Conservation (phyloP, 2,888 invertebrate genomes). For the Sinopyrophorus schimmeli region DNA sequence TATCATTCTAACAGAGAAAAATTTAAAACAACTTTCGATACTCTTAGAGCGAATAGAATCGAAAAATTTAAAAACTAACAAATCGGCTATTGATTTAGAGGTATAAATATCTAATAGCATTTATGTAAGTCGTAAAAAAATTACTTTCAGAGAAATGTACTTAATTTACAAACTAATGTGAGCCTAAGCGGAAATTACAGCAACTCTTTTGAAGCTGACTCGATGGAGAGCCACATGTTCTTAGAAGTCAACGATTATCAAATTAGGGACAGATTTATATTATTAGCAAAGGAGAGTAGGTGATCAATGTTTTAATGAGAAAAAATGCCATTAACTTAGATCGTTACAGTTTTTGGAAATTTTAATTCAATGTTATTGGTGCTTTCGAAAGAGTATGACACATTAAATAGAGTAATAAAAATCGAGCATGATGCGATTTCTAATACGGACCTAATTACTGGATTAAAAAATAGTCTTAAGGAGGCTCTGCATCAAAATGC, state of each 20-base stretch:
- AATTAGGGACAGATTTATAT: conserved; percentile 4
- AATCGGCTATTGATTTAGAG: too few relatives aligned
- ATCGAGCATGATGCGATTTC: conserved; percentile 53
- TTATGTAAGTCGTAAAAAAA: too few relatives aligned
- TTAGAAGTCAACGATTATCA: conserved; percentile 5
- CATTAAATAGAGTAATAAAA: conserved; percentile 66
- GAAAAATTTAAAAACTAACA: too few relatives aligned
- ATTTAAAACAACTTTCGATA: conserved; percentile 67
- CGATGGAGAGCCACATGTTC: too few relatives aligned
- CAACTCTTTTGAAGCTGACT: too few relatives aligned
- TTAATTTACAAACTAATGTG: too few relatives aligned
- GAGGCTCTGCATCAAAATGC: conserved; percentile 76
- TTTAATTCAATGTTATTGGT: conserved; percentile 56
- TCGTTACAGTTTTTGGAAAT: conserved; percentile 54
- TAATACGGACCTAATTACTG: conserved; percentile 55
- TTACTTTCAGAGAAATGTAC: too few relatives aligned
- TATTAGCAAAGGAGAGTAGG: conserved; percentile 12
- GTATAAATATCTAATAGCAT: too few relatives aligned
- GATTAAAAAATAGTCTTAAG: conserved; percentile 63
- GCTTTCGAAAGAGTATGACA: conserved; percentile 60
- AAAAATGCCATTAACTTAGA: neutral
- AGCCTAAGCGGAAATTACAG: too few relatives aligned
- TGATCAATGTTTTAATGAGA: neutral
- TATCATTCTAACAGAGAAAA: conserved; percentile 68
- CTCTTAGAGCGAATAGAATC: conserved; percentile 62